Base-by-base conservation (phyloP, 2,888 invertebrate genomes). In the Diploptera punctata region DNA sequence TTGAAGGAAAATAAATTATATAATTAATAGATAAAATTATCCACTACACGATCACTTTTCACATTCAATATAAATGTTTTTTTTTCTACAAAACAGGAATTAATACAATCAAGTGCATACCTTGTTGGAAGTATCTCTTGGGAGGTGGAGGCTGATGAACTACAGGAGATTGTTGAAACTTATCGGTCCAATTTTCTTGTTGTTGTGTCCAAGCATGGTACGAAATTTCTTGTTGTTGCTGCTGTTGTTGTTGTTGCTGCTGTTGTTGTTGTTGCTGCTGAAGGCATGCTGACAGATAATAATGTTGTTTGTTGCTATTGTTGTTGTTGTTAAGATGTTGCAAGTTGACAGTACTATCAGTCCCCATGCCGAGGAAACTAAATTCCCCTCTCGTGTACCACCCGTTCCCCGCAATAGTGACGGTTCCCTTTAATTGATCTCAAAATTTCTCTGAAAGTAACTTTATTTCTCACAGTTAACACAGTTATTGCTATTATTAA, bases 181-280 rank as follows among this genome's bases (percentile, higher is more conserved):
- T 47, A 7, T 47, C 47, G n/a, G 47, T 78, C 80, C 80, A 80
- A 52, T 78, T 77, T 67, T 81, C 81, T 33, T 81, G 80, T 38
- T 81, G 81, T 71, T 81, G 82, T 81, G 81, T 82, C 21, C 57
- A 67, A 1, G 81, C 69, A 31, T 49, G 61, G 7, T 52, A 47
- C 65, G 49, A 44, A n/a, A n/a, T n/a, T 38, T 57, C 31, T 18
- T 65, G 69, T n/a, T 21, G 38, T 24, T 31, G 38, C 10, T 38
- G 61, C 10, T 38, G 10, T 7, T 21, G n/a, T 9, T 67, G 47
- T 3, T 21, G 31, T 24, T 26, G 47, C 44, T 44, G 47, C 16
- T 61, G 52, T 5, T 33, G 33, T 43, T 67, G 54, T 0, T 33
- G 38, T 13, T 57, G 43, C 24, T 60, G 43, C 9, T 70, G 31